Conservation (phyloP, 2,888 invertebrate species). For the Congeria kusceri region DNA sequence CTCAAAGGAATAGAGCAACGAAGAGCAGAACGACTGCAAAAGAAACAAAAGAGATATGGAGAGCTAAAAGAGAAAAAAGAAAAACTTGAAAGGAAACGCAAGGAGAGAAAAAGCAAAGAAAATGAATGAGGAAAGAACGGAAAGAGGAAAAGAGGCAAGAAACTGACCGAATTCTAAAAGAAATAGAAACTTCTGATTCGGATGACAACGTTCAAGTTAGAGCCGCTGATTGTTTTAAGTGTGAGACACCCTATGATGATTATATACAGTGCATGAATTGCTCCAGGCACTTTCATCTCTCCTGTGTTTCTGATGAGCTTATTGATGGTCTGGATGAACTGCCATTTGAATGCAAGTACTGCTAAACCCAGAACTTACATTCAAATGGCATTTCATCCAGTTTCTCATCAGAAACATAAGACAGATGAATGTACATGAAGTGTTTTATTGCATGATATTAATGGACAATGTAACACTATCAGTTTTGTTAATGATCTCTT, state of each 20-base stretch:
- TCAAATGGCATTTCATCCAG: background rate
- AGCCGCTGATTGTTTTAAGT: conserved; percentile 10
- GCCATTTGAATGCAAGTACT: conserved; percentile 23
- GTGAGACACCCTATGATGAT: conserved; percentile 16
- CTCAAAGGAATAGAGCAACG: conserved; percentile 16
- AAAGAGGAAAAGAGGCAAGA: background rate
- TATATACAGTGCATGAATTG: conserved; percentile 25
- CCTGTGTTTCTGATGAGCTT: conserved; percentile 23
- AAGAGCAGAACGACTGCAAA: background rate
- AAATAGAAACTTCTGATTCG: conserved; percentile 6
- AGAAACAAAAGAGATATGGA: conserved; percentile 9
- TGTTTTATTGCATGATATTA: too few species aligned
- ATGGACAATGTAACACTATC: too few species aligned
- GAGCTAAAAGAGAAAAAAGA: conserved; percentile 19
- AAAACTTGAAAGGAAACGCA: conserved; percentile 6
- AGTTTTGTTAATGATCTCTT: too few species aligned
- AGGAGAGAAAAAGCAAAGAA: background rate
- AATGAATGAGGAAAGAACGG: background rate
- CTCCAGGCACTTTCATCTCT: conserved; percentile 14
- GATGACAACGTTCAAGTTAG: background rate
- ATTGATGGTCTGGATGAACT: conserved; percentile 9
- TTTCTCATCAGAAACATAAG: too few species aligned
- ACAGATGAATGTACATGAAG: too few species aligned
- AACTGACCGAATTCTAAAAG: conserved; percentile 13
- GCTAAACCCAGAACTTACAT: background rate